A percentile compares a stretch with the other conserved stretches of the same genome.
Evolutionary conservation across 35 echinoderm and acorn worm genomes (phyloP).

Genomic region (Chiridota heheva): DNA sequence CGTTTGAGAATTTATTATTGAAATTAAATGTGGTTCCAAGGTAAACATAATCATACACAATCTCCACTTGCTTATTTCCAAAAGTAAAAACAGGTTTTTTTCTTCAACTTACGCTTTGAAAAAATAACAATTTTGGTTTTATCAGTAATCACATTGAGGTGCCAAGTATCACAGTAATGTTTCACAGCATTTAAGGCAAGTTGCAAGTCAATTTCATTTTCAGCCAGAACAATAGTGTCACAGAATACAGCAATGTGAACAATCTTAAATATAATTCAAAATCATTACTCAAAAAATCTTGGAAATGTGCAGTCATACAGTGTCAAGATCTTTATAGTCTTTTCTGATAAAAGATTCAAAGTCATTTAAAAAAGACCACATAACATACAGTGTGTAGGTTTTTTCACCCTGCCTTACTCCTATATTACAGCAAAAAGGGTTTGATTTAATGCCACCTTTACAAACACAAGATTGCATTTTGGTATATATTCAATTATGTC

Average conservation of each 20-base stretch:
- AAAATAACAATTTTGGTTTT: background rate
- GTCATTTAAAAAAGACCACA: background rate
- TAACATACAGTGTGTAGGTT: background rate
- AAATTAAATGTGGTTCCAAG: background rate
- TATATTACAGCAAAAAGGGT: background rate
- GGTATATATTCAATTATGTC: too few species aligned
- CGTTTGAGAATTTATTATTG: background rate
- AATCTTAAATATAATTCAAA: background rate
- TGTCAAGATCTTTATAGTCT: too few species aligned
- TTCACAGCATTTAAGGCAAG: background rate
- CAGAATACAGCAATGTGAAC: background rate
- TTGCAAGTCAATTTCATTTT: background rate
- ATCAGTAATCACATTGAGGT: background rate
- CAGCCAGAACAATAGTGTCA: background rate
- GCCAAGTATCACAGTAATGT: background rate
- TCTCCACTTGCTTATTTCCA: background rate
- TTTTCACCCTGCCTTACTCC: background rate
- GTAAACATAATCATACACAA: background rate
- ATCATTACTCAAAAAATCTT: background rate
- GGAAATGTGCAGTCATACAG: too few species aligned
- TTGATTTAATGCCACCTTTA: too few species aligned
- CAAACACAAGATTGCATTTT: too few species aligned
- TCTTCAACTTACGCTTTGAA: background rate
- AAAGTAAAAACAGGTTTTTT: conserved; percentile 1
- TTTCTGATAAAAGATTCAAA: background rate